phyloP scores from a whole-genome alignment of 2,113 vertebrate genomes.

The Alouatta palliata region DNA sequence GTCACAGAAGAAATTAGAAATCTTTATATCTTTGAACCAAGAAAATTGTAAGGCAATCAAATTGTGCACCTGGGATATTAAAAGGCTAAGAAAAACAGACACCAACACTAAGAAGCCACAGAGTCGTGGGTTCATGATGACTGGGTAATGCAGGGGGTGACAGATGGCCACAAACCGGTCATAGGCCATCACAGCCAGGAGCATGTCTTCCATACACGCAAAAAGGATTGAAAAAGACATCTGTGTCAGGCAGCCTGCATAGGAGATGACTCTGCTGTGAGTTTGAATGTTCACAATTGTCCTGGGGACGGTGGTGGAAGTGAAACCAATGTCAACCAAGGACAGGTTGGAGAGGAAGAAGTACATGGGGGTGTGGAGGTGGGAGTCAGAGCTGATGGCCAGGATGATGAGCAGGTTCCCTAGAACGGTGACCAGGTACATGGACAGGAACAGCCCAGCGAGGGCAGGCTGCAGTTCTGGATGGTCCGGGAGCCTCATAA shows the following conservation, averaged over 20 bases:
- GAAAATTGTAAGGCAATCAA: not conserved
- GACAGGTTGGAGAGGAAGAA: too few species aligned
- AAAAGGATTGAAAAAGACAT: constrained; percentile 59
- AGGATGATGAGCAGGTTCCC: too few species aligned
- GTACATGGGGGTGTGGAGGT: too few species aligned
- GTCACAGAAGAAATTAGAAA: constrained; percentile 39
- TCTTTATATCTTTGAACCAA: not conserved
- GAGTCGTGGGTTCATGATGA: not conserved
- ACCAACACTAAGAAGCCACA: not conserved
- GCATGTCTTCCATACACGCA: constrained; percentile 37
- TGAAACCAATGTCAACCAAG: not conserved
- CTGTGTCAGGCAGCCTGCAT: constrained; percentile 41
- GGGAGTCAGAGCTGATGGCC: too few species aligned
- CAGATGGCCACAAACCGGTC: constrained; percentile 55
- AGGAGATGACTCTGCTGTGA: not conserved
- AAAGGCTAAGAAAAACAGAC: not conserved
- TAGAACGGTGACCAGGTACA: too few species aligned
- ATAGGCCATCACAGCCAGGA: constrained; percentile 54
- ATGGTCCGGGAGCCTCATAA: too few species aligned
- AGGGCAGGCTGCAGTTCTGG: too few species aligned
- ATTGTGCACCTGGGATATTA: not conserved
- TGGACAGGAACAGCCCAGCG: not conserved
- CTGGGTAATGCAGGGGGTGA: not conserved
- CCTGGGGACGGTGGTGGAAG: constrained; percentile 6
- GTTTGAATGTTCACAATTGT: constrained; percentile 45